phyloP scores from a whole-genome alignment of 2,113 vertebrate genomes.

The Copsychus sechellarum region DNA sequence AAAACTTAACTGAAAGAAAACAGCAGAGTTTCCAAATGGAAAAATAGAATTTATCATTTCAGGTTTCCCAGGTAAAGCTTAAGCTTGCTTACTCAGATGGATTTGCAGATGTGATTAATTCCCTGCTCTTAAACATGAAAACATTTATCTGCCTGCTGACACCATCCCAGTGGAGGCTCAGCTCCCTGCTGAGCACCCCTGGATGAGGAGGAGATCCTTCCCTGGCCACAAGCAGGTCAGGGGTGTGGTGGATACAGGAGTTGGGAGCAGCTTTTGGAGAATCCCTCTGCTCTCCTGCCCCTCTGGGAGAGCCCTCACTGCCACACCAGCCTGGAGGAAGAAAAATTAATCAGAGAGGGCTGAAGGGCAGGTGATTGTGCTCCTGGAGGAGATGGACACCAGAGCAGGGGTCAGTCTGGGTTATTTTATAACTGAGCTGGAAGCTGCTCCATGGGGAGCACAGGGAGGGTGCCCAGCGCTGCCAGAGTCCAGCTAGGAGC shows the following conservation, averaged over 20 bases:
- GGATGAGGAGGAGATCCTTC: not conserved
- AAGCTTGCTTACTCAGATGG: not conserved
- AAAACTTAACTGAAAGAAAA: not conserved
- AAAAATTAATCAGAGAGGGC: not conserved
- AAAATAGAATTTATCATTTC: not conserved
- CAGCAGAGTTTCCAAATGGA: not conserved
- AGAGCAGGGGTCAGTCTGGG: not conserved
- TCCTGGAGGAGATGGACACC: not conserved
- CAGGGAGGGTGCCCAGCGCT: not conserved
- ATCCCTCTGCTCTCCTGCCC: not conserved
- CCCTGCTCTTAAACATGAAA: not conserved
- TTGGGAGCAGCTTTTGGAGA: not conserved
- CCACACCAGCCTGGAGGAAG: rapidly evolving
- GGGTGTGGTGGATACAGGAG: not conserved
- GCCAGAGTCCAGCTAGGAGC: not conserved
- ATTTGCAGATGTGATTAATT: not conserved
- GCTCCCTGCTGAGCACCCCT: not conserved
- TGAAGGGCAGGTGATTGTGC: not conserved
- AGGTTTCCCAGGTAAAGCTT: not conserved
- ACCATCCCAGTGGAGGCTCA: not conserved
- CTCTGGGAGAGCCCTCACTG: rapidly evolving
- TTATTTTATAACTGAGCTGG: not conserved
- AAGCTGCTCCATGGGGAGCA: not conserved
- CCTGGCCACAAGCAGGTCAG: rapidly evolving
- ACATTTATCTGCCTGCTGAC: not conserved